These are phyloP conservation scores for Anorthoa munda DNA, from an alignment of 2,888 invertebrate species.

Conservation along the genomic window DNA sequence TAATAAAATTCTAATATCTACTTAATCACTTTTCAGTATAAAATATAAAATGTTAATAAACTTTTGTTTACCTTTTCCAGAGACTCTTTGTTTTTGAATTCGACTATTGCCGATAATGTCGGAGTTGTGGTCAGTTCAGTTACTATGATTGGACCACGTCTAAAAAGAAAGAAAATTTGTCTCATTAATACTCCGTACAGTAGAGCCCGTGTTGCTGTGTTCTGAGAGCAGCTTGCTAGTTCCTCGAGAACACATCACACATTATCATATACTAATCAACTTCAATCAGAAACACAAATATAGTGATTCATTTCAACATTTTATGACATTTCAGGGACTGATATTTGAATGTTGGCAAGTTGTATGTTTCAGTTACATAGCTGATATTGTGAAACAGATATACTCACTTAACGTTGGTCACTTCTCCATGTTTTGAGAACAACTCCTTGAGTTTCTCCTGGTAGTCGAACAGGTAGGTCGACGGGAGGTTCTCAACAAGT, in stretches of 20 bases:
- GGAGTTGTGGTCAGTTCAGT: constrained; percentile 91
- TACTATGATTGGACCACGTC: constrained; percentile 91
- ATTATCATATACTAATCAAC: constrained; percentile 61
- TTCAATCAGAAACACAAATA: constrained; percentile 68
- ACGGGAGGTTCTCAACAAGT: constrained; percentile 87
- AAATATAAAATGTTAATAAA: constrained; percentile 86
- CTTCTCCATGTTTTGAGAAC: constrained; percentile 88
- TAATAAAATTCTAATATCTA: constrained; percentile 69
- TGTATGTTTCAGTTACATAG: constrained; percentile 48
- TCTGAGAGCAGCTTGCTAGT: constrained; percentile 79
- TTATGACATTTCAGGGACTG: constrained; percentile 78
- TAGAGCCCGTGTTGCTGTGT: constrained; percentile 69
- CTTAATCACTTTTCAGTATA: constrained; percentile 69
- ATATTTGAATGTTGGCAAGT: constrained; percentile 90
- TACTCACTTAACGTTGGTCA: constrained; percentile 86
- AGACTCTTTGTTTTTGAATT: constrained; percentile 91
- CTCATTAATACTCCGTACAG: constrained; percentile 87
- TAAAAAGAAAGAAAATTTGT: constrained; percentile 90
- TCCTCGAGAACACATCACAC: constrained; percentile 76
- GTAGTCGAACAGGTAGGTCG: constrained; percentile 87
- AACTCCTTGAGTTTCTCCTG: constrained; percentile 89
- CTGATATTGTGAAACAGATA: constrained; percentile 7
- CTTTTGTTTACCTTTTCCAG: constrained; percentile 90
- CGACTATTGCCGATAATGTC: constrained; percentile 91
- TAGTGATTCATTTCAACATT: constrained; percentile 59